These are phyloP conservation scores for Sarcophaga carnaria DNA, from an alignment of 2,888 invertebrate genomes.

Conservation along the genomic window DNA sequence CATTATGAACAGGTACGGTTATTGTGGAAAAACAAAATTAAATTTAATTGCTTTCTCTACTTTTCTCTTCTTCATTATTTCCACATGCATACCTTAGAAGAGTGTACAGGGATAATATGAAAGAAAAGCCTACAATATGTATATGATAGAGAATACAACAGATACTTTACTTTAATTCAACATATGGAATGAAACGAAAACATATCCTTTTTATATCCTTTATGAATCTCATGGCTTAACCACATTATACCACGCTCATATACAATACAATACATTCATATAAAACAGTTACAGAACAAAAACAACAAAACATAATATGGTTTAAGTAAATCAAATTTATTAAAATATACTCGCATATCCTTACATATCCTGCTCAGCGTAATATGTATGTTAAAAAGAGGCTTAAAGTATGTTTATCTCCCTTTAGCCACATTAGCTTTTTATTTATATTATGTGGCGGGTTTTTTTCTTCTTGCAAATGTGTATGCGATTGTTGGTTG, in stretches of 20 bases:
- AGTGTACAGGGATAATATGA: not conserved
- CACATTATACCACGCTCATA: not conserved
- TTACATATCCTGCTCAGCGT: too few relatives aligned
- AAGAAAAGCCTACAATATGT: not conserved
- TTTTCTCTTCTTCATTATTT: not conserved
- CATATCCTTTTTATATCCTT: not conserved
- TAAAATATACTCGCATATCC: not conserved
- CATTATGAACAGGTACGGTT: not conserved
- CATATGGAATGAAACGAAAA: constrained; percentile 1
- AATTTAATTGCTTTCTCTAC: constrained; percentile 47
- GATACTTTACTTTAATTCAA: too few relatives aligned
- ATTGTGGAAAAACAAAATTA: constrained; percentile 25
- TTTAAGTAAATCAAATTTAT: constrained; percentile 60
- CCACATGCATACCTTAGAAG: not conserved
- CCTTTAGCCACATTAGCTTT: not conserved
- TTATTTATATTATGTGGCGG: constrained; percentile 36
- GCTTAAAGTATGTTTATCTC: constrained; percentile 50
- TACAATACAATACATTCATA: not conserved
- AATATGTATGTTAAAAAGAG: constrained; percentile 40
- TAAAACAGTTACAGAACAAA: too few relatives aligned
- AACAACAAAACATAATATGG: not conserved
- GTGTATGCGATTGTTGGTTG: too few relatives aligned
- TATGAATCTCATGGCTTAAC: not conserved
- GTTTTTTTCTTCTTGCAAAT: too few relatives aligned
- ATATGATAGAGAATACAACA: not conserved